Evolutionary conservation across 2,888 invertebrate species (phyloP).

Genomic region (Prosopocoilus inquinatus): DNA sequence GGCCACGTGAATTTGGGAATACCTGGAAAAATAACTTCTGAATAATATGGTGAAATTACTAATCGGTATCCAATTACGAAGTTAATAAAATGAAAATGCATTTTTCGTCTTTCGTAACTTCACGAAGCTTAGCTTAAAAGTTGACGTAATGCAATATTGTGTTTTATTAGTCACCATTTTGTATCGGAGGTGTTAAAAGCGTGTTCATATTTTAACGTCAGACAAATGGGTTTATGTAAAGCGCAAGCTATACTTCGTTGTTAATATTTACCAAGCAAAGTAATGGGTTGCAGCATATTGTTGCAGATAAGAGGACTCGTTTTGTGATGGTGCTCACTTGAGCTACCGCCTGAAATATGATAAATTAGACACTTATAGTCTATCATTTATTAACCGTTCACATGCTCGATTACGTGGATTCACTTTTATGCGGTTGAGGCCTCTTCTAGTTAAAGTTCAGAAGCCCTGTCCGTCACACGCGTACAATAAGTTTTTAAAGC

Average conservation of each 20-base stretch:
- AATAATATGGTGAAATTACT: too few species aligned
- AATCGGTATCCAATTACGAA: too few species aligned
- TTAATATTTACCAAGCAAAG: too few species aligned
- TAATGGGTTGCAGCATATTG: too few species aligned
- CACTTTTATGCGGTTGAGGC: conserved; percentile 9
- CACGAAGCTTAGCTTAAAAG: neutral
- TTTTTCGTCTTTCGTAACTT: neutral
- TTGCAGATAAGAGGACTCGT: too few species aligned
- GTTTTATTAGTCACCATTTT: neutral
- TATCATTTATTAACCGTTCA: conserved; percentile 15
- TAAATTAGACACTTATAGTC: conserved; percentile 9
- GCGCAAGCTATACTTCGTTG: neutral
- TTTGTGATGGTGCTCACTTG: too few species aligned
- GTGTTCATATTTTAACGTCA: neutral
- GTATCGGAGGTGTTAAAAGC: conserved; percentile 1
- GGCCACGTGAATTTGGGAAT: too few species aligned
- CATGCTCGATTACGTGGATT: conserved; percentile 9
- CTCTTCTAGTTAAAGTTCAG: conserved; percentile 10
- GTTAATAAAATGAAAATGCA: neutral
- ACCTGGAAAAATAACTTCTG: too few species aligned
- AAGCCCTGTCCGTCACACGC: conserved; percentile 2
- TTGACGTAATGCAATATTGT: neutral
- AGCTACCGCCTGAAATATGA: conserved; percentile 5
- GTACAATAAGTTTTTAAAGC: neutral
- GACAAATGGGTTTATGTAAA: neutral